Base-by-base conservation (phyloP, 2,888 invertebrate species). In the Ceriagrion tenellum region DNA sequence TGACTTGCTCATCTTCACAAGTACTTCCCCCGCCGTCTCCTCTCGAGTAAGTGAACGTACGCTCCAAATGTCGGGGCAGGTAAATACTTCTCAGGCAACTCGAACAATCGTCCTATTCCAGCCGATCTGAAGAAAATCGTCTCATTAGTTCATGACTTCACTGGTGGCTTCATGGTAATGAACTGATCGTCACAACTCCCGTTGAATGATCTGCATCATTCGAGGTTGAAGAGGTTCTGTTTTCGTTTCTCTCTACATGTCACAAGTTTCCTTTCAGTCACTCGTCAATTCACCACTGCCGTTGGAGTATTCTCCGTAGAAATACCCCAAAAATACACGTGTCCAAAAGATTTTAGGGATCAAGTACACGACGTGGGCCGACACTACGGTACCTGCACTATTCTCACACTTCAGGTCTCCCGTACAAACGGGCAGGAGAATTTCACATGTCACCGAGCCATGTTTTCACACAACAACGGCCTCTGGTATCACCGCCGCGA, bases 1-100 rank as follows among this genome's bases (percentile, higher is more conserved):
- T 20, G 99, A 99, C 96, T 98, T 98, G 93, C 93, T 93, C 93
- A 93, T 93, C 69, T 93, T 47, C 30, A 16, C 69, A 81, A 16
- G 81, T 13, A 81, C 13, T 30, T 30, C 81, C 69, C 30, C 47
- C n/a, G 4, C 47, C n/a, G 93, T 47, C 23, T 47, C 47, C 69
- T 74, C 26, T 35, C 30, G 23, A 6, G 35, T 40, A 0, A 12
- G 56, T 55, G 16, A 59, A 26, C 30, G 90, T 12, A 90, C 1
- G 23, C 35, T 35, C 40, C 59, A 35, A 59, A 59, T 56, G 18
- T 35, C 90, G 26, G 16, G 35, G n/a, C 35, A 59, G 30, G 30
- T 13, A 16, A 30, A 16, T 6, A 16, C 18, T 56, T n/a, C 0
- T n/a, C n/a, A 90, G 47, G 26, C 0, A n/a, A 55, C 20, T 55